Evolutionary conservation across 2,797 vertebrate species (phyloP).

Genomic region (Antrozous pallidus): DNA sequence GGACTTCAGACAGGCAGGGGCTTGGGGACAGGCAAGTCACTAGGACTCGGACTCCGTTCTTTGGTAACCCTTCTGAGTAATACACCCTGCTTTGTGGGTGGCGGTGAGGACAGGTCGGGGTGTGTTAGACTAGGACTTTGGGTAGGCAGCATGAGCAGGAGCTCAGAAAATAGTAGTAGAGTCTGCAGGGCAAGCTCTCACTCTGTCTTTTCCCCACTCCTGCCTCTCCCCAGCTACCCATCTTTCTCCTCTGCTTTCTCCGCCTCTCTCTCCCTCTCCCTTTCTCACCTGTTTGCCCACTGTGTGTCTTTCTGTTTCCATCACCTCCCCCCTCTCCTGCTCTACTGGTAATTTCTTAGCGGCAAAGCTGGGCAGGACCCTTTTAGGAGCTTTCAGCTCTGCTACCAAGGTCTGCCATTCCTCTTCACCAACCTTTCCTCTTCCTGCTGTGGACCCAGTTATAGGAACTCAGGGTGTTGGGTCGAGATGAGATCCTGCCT

Average conservation of each 20-base stretch:
- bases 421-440: neutral
- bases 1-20: slow-evolving; percentile 63
- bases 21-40: slow-evolving; percentile 40
- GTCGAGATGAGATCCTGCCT: neutral
- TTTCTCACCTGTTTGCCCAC: neutral
- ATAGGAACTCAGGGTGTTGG: neutral
- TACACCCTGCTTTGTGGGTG: fast-evolving
- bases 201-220: neutral
- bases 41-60: neutral
- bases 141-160: too few relatives aligned
- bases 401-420: neutral
- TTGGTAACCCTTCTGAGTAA: neutral
- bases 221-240: fast-evolving
- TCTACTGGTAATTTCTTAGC: neutral
- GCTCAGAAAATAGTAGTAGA: neutral
- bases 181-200: fast-evolving
- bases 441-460: neutral
- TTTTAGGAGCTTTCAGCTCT: neutral
- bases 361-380: neutral
- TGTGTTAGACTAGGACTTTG: neutral
- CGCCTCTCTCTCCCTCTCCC: neutral
- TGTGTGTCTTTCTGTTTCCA: neutral
- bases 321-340: neutral
- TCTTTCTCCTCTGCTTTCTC: neutral
- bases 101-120: neutral